Percentiles rank a stretch among this genome's conserved stretches.
phyloP scores from a whole-genome alignment of 2,113 vertebrate genomes.

The Martes martes region DNA sequence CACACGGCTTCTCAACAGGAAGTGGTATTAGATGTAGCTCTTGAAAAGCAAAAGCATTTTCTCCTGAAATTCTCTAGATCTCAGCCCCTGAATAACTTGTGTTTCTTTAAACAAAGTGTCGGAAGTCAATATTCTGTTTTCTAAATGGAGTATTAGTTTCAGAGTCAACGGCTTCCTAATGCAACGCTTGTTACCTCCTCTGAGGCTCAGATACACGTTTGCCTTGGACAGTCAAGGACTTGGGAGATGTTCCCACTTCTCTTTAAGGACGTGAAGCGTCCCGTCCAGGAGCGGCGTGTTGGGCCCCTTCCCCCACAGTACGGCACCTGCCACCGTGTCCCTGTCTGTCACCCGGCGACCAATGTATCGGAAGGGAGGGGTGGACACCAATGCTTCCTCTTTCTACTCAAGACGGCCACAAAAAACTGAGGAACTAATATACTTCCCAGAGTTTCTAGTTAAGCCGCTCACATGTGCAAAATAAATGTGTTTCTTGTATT shows the following conservation, averaged over 20 bases:
- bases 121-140: background rate
- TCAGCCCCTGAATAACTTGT: background rate
- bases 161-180: background rate
- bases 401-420: background rate
- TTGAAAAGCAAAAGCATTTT: background rate
- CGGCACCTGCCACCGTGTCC: fast-evolving
- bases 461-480: background rate
- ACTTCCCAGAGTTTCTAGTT: background rate
- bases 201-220: background rate
- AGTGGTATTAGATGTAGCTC: background rate
- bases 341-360: fast-evolving
- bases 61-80: background rate
- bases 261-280: background rate
- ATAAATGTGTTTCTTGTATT: background rate
- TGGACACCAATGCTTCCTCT: fast-evolving
- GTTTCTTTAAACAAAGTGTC: background rate
- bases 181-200: background rate
- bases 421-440: background rate
- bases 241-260: background rate
- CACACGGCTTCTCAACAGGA: fast-evolving
- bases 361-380: background rate
- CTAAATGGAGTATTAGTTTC: background rate
- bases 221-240: background rate
- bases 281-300: fast-evolving
- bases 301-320: fast-evolving